These are phyloP conservation scores for Tetramorium simillimum DNA, from an alignment of 1,140 invertebrate species.

Conservation along the genomic window DNA sequence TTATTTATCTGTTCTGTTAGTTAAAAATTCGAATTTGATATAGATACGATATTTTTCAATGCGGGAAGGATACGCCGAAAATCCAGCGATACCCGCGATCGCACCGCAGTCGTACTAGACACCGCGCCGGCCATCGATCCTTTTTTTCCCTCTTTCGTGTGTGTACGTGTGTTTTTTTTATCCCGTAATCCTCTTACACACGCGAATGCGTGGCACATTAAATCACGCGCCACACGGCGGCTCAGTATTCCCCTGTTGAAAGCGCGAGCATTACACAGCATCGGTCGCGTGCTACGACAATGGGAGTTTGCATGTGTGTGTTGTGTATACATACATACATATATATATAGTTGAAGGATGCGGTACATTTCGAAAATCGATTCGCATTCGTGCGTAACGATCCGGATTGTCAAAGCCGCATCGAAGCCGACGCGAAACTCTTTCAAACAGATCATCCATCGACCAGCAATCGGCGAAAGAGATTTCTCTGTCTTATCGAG, in stretches of 20 bases:
- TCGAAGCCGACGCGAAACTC: conserved; percentile 5
- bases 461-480: conserved; percentile 41
- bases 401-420: conserved; percentile 13
- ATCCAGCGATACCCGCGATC: conserved; percentile 49
- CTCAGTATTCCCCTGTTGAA: conserved; percentile 68
- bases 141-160: conserved; percentile 10
- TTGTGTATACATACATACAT: background rate
- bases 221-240: conserved; percentile 63
- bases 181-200: conserved; percentile 66
- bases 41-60: conserved; percentile 36
- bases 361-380: conserved; percentile 52
- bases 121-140: background rate
- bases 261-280: conserved; percentile 57
- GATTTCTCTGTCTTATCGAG: conserved; percentile 52
- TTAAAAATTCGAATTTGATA: conserved; percentile 46
- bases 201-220: conserved; percentile 56
- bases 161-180: conserved; percentile 24
- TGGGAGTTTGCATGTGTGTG: background rate
- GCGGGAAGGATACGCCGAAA: conserved; percentile 53
- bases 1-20: conserved; percentile 51
- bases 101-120: conserved; percentile 17
- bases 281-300: conserved; percentile 56
- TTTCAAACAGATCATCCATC: conserved; percentile 37
- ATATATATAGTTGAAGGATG: background rate
- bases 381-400: conserved; percentile 58